Evolutionary conservation across 2,113 vertebrate genomes (phyloP).

Genomic region (Tenrec ecaudatus): DNA sequence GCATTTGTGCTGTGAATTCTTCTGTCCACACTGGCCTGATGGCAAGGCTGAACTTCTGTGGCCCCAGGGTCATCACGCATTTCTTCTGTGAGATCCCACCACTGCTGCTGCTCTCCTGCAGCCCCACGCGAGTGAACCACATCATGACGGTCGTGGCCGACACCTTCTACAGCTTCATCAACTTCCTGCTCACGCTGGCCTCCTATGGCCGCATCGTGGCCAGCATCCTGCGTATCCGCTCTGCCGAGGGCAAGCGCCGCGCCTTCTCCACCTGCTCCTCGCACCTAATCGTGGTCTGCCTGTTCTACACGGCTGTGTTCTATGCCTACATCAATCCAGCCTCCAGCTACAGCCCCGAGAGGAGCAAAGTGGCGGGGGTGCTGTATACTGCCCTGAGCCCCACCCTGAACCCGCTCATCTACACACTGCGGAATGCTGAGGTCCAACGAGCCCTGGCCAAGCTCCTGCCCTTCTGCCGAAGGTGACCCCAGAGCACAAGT

Average conservation of each 20-base stretch:
- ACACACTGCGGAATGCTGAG: background rate
- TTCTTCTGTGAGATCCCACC: background rate
- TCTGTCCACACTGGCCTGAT: background rate
- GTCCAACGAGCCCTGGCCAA: background rate
- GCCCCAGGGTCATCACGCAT: background rate
- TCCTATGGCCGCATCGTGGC: background rate
- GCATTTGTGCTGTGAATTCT: background rate
- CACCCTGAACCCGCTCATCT: background rate
- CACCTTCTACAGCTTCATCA: background rate
- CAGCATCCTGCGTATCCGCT: background rate
- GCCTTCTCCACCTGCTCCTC: background rate
- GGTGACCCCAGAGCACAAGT: background rate
- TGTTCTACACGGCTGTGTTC: background rate
- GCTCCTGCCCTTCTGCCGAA: background rate
- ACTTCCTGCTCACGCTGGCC: background rate
- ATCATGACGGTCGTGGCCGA: background rate
- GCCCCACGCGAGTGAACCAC: background rate
- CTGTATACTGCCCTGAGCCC: background rate
- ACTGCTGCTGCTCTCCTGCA: background rate
- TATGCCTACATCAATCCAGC: background rate
- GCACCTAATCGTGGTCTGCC: background rate
- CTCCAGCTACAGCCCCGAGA: background rate
- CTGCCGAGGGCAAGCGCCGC: background rate
- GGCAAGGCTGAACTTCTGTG: background rate
- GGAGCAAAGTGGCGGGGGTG: background rate